Evolutionary conservation across 2,113 vertebrate species (phyloP).

Genomic region (Myrmophylax atrothorax): DNA sequence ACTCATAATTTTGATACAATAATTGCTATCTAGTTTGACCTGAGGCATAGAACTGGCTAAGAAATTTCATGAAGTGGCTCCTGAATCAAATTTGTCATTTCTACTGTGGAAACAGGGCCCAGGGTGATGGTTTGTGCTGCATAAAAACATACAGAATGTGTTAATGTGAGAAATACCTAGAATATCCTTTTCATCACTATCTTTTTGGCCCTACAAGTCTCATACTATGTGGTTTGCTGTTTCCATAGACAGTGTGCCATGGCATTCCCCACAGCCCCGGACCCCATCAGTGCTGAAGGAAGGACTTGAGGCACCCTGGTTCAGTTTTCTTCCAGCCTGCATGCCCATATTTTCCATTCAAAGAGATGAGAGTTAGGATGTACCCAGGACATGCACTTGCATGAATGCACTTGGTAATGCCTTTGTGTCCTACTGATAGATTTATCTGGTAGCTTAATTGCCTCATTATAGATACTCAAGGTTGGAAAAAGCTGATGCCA

Average conservation of each 20-base stretch:
- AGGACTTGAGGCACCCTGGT: not conserved
- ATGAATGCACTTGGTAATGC: not conserved
- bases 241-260: not conserved
- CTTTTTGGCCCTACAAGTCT: not conserved
- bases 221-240: not conserved
- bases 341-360: not conserved
- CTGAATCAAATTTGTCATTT: conserved; percentile 17
- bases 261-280: not conserved
- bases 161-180: not conserved
- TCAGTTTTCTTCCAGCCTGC: not conserved
- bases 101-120: not conserved
- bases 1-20: not conserved
- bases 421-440: not conserved
- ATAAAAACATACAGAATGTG: not conserved
- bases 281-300: not conserved
- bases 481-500: not conserved
- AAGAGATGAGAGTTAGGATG: not conserved
- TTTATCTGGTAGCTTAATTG: not conserved
- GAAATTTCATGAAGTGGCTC: conserved; percentile 2
- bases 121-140: not conserved
- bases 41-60: not conserved
- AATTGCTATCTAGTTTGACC: conserved; percentile 17
- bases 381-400: not conserved
- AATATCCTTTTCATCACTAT: not conserved
- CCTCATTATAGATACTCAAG: not conserved